Base-by-base conservation (phyloP, 37 sponge, comb jelly and placozoan species). In the Theonella swinhoei region DNA sequence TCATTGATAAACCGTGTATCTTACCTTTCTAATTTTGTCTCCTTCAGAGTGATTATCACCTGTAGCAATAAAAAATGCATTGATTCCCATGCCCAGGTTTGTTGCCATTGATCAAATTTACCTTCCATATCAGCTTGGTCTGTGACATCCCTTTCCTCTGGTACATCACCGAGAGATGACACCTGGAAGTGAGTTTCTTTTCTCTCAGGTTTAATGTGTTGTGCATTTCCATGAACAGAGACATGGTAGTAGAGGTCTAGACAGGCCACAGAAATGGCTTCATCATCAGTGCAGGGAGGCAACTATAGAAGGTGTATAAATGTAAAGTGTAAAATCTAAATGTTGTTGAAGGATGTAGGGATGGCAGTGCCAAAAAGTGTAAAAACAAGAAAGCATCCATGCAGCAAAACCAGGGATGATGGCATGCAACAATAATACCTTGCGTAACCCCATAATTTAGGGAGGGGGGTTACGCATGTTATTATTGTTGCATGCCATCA, bases 201-300 rank as follows among this genome's bases (percentile, higher is more conserved):
- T 14, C 14, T 47, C 54, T 14, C 54, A 17, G 54, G 7, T 14
- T 47, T 47, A 17, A 47, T 47, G 54, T n/a, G n/a, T n/a, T n/a
- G n/a, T n/a, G n/a, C n/a, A 14, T 47, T 47, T 47, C 14, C 54
- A 14, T 47, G 11, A 14, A 47, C 54, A 47, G 7, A 72, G 33
- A 88, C 77, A 23, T 61, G 47, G 78, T 88, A 88, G 38, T 58
- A 29, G 25, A 88, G 77, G 42, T 88, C 83, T 25, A 88, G 47
- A 69, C 83, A 81, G 20, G 88, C 75, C 36, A 88, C 88, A 23
- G 88, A 60, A 2, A 88, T 37, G 1, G 82, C 88, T 20, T 80
- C 63, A 0, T 88, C 81, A 4, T 75, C 71, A n/a, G 69, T 58
- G 68, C 81, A 81, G 0, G 37, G 34, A n/a, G 88, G 88, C 32